A percentile compares a stretch with the other conserved stretches of the same genome.
Conservation (phyloP, 2,113 vertebrate species). For the Pseudorasbora parva region DNA sequence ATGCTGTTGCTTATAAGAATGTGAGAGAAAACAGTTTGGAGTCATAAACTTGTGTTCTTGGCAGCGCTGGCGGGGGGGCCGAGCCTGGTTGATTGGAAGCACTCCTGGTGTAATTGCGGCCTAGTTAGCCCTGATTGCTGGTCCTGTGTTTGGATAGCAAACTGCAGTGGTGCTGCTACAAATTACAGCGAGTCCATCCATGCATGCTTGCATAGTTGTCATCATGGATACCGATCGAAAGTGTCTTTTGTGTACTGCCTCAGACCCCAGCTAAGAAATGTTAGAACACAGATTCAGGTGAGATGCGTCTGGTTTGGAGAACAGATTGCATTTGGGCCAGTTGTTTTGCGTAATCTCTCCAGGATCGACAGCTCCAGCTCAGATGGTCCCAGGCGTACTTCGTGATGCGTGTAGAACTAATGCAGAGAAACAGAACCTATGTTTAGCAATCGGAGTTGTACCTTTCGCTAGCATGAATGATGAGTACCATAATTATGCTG, state of each 20-base stretch:
- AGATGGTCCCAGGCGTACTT: not conserved
- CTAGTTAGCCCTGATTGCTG: conserved; percentile 74
- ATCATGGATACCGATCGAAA: not conserved
- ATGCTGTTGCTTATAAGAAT: conserved; percentile 49
- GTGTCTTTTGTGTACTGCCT: not conserved
- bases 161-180: conserved; percentile 70
- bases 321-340: not conserved
- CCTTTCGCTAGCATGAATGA: conserved; percentile 3
- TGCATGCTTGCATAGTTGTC: conserved; percentile 28
- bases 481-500: conserved; percentile 55
- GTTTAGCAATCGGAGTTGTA: conserved; percentile 28
- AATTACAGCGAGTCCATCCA: conserved; percentile 64
- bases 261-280: not conserved
- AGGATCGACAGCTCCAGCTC: not conserved
- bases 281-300: not conserved
- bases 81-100: conserved; percentile 66
- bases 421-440: conserved; percentile 19
- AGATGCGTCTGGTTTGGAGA: not conserved
- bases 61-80: conserved; percentile 55
- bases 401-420: not conserved
- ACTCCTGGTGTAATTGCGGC: conserved; percentile 68
- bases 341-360: not conserved
- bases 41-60: conserved; percentile 62
- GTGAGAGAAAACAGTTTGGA: conserved; percentile 60
- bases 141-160: conserved; percentile 76